These are phyloP conservation scores for Pocillopora verrucosa DNA, from an alignment of 64 coral and sea anemone genomes.

Conservation along the genomic window DNA sequence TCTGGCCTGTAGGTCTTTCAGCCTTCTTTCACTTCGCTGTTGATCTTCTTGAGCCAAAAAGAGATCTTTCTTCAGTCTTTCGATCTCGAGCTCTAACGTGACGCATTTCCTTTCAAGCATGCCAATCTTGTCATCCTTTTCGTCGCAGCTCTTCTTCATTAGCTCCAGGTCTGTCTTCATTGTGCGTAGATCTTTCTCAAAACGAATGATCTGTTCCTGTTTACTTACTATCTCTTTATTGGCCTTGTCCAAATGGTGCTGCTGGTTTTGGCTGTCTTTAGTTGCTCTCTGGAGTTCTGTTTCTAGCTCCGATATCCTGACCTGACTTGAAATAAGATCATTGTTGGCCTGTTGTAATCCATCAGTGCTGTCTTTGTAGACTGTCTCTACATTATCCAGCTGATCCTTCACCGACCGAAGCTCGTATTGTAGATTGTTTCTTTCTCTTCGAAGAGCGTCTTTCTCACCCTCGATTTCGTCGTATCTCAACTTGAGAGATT, in stretches of 20 bases:
- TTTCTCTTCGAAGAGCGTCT: constrained; percentile 70
- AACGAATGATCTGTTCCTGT: constrained; percentile 78
- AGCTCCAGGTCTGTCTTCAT: constrained; percentile 68
- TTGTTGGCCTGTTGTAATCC: constrained; percentile 58
- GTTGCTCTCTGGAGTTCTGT: constrained; percentile 54
- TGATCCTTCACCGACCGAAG: constrained; percentile 74
- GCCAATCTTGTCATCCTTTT: constrained; percentile 74
- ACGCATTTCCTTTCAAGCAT: constrained; percentile 55
- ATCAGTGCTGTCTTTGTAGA: constrained; percentile 80
- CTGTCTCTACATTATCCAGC: constrained; percentile 68
- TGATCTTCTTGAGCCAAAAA: constrained; percentile 80
- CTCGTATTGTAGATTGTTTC: constrained; percentile 76
- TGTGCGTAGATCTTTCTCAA: constrained; percentile 83
- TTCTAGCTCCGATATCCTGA: constrained; percentile 55
- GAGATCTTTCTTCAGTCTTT: constrained; percentile 89
- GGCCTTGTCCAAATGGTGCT: constrained; percentile 86
- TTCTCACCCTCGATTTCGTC: constrained; percentile 85
- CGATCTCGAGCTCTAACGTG: constrained; percentile 81
- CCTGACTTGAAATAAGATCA: constrained; percentile 36
- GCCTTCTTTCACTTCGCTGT: constrained; percentile 63
- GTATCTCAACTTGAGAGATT: constrained; percentile 80
- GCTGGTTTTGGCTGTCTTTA: constrained; percentile 52
- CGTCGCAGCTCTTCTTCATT: constrained; percentile 66
- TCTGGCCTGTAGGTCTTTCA: constrained; percentile 61
- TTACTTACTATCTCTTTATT: constrained; percentile 76